These are phyloP conservation scores for Leptinotarsa texana DNA, from an alignment of 1,140 invertebrate genomes.

Conservation along the genomic window DNA sequence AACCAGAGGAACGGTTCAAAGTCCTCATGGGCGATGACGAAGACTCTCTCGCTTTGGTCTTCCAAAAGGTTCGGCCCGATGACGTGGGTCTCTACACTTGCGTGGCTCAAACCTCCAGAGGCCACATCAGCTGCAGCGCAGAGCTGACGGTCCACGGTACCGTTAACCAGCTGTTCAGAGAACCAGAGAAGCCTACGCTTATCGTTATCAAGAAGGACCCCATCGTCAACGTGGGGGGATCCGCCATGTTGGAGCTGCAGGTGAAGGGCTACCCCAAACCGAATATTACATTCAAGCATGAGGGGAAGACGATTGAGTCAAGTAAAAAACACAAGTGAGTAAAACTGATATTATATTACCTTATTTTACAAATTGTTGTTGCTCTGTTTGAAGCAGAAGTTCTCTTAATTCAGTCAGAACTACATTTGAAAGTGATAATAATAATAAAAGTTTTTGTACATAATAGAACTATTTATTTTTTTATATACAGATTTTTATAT, in stretches of 20 bases:
- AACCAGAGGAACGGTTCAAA: conserved; percentile 92
- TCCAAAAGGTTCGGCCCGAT: conserved; percentile 91
- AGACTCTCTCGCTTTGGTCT: conserved; percentile 87
- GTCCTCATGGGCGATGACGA: conserved; percentile 91
- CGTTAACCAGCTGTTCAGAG: conserved; percentile 77
- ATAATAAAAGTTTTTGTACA: too few species aligned
- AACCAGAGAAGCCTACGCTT: conserved; percentile 79
- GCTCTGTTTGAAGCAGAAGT: too few species aligned
- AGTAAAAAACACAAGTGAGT: conserved; percentile 77
- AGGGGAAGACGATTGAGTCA: conserved; percentile 79
- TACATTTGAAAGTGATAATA: too few species aligned
- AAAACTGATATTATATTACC: too few species aligned
- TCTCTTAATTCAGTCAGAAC: too few species aligned
- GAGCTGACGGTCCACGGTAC: conserved; percentile 89
- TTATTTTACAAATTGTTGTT: too few species aligned
- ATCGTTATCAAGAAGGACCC: conserved; percentile 74
- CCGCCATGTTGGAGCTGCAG: conserved; percentile 93
- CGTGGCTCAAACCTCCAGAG: conserved; percentile 87
- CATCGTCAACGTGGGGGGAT: conserved; percentile 79
- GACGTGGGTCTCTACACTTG: conserved; percentile 94
- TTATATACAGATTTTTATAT: too few species aligned
- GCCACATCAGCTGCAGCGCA: conserved; percentile 91
- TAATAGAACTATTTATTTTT: too few species aligned
- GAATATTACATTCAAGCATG: conserved; percentile 85
- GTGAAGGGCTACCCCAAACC: conserved; percentile 95